Evolutionary conservation across 2,113 vertebrate genomes (phyloP).

Genomic region (Aix galericulata): DNA sequence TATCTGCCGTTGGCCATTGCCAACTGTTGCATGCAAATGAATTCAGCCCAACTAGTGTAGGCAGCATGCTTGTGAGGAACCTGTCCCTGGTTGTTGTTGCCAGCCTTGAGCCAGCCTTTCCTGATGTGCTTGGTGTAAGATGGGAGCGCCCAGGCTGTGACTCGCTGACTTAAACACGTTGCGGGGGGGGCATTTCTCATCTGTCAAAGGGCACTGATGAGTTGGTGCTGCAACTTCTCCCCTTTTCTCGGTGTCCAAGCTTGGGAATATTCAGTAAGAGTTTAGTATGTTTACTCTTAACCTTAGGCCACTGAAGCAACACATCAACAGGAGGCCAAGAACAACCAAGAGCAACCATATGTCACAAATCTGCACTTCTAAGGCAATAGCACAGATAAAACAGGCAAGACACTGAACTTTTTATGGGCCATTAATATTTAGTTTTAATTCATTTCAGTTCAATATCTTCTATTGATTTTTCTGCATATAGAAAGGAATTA

Average conservation of each 20-base stretch:
- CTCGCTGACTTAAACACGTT: background rate
- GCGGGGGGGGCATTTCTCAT: background rate
- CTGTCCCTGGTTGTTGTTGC: fast-evolving
- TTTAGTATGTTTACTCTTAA: background rate
- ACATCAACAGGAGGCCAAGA: background rate
- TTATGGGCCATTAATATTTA: background rate
- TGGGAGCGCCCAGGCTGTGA: background rate
- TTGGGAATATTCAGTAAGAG: background rate
- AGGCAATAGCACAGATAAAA: background rate
- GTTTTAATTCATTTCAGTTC: background rate
- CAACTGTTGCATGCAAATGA: background rate
- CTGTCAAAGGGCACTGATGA: too few species aligned
- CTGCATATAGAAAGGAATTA: background rate
- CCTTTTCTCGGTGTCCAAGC: background rate
- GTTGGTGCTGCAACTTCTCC: background rate
- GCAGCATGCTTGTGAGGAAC: background rate
- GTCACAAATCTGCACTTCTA: background rate
- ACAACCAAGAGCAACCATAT: background rate
- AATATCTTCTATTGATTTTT: background rate
- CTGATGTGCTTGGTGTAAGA: fast-evolving
- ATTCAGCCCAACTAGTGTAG: background rate
- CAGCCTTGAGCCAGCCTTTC: background rate
- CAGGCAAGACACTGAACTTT: background rate
- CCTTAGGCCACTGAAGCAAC: background rate
- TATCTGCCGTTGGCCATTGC: background rate